Evolutionary conservation across 2,888 invertebrate genomes (phyloP).

Genomic region (Ptilodon capucinus): DNA sequence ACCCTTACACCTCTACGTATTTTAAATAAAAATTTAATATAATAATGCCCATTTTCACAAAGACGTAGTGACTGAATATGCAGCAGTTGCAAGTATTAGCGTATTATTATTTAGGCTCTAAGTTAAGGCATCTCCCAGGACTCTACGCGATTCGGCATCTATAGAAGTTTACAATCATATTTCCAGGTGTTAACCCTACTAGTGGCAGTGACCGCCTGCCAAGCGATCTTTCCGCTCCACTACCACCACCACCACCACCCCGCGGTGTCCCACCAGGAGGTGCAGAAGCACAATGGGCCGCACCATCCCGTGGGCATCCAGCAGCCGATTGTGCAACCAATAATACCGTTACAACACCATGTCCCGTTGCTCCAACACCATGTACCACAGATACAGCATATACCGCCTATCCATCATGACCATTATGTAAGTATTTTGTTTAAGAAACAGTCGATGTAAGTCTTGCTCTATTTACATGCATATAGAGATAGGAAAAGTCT

Average conservation of each 20-base stretch:
- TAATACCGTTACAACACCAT: slow-evolving; percentile 48
- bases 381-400: slow-evolving; percentile 41
- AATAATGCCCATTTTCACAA: no score
- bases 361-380: slow-evolving; percentile 53
- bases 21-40: no score
- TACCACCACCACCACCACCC: slow-evolving; percentile 62
- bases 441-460: neutral
- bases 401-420: slow-evolving; percentile 51
- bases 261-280: slow-evolving; percentile 71
- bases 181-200: slow-evolving; percentile 55
- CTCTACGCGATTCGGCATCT: neutral
- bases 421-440: slow-evolving; percentile 65
- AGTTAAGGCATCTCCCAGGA: no score
- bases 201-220: slow-evolving; percentile 58
- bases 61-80: no score
- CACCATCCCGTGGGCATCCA: slow-evolving; percentile 52
- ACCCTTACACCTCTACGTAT: no score
- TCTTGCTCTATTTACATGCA: no score
- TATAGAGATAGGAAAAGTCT: no score
- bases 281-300: slow-evolving; percentile 67
- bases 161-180: neutral
- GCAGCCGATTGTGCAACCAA: slow-evolving; percentile 50
- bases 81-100: no score
- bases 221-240: slow-evolving; percentile 65
- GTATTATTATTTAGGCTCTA: no score